Conservation (phyloP, 2,797 vertebrate genomes). For the Mormyrus proboscirostris region DNA sequence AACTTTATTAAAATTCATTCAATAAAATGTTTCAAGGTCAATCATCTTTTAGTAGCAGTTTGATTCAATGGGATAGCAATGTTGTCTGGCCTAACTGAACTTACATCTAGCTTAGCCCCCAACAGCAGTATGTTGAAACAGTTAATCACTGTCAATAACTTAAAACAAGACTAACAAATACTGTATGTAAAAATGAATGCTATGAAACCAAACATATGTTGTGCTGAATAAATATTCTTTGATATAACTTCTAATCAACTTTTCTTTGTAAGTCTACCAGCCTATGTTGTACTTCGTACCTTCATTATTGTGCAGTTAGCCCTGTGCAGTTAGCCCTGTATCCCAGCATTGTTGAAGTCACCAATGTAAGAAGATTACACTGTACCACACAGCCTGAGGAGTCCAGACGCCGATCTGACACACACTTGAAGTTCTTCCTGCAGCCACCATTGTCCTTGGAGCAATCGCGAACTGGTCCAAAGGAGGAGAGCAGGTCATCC, state of each 20-base stretch:
- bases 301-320: background rate
- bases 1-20: background rate
- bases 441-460: slow-evolving; percentile 92
- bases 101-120: background rate
- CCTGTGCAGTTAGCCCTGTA: background rate
- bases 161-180: background rate
- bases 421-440: slow-evolving; percentile 94
- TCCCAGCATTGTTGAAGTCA: background rate
- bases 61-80: background rate
- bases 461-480: slow-evolving; percentile 90
- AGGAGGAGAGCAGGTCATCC: slow-evolving; percentile 89
- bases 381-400: slow-evolving; percentile 89
- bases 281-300: background rate
- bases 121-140: background rate
- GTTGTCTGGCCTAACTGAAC: background rate
- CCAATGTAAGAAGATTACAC: background rate
- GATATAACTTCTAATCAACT: background rate
- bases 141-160: background rate
- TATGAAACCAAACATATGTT: background rate
- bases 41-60: background rate
- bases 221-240: background rate
- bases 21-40: background rate
- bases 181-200: background rate
- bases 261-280: background rate
- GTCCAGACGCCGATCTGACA: slow-evolving; percentile 85